Base-by-base conservation (phyloP, 2,113 vertebrate species). In the Octodon degus region DNA sequence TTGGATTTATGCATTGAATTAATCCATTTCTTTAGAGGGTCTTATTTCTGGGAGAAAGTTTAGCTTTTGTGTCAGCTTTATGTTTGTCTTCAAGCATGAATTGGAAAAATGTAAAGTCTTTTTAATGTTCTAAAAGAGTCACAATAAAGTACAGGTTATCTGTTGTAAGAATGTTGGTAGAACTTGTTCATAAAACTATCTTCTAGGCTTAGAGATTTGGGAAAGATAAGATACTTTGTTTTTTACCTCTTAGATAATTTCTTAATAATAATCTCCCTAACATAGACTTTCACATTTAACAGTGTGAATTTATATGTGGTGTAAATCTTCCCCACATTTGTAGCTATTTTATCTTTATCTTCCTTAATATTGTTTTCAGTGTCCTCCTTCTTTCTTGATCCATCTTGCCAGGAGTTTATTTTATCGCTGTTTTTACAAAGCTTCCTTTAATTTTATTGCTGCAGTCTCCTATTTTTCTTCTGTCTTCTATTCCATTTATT, bases 401-500 rank as follows among this genome's bases (percentile, higher is more conserved):
- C 1, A 19, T 30, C 40, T 88, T 95, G 37, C 40, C 55, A 16
- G 58, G 65, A 43, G 19, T 84, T 94, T 93, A 53, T 83, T 91
- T 97, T 95, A 90, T 74, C 79, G 62, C 22, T 67, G 5, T 47
- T 94, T 80, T 82, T 72, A 86, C 62, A 93, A 25, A 86, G 37
- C 63, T 79, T 32, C 60, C 55, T 84, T 90, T 80, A 53, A 70
- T 70, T 97, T 97, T 76, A 86, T 94, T 55, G 67, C 32, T 34
- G 3, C 5, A 5, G 65, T 63, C 68, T 84, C 53, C 2, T 79
- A 32, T 95, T 92, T 93, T 89, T 83, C 65, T 95, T 90, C 37
- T 76, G 20, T 88, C 94, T 94, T 96, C 89, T 55, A 2, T 92
- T 95, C 85, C 74, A 81, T 87, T 90, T 90, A 88, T 90, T 95